Evolutionary conservation across 2,113 vertebrate species (phyloP).

Genomic region (Taurulus bubalis): DNA sequence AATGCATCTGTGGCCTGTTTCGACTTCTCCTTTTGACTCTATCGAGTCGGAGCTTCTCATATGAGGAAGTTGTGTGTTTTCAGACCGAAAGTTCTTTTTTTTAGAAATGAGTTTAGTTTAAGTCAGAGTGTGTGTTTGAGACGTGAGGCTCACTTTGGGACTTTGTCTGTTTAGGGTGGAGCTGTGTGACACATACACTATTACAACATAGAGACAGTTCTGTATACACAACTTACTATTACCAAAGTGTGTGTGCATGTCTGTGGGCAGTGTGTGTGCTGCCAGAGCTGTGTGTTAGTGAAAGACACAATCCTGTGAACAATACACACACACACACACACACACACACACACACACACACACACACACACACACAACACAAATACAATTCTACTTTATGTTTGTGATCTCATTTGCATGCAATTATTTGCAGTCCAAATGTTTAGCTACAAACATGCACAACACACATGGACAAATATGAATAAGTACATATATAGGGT

Average conservation of each 20-base stretch:
- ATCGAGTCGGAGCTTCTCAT: constrained; percentile 19
- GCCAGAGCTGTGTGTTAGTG: neutral
- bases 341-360: neutral
- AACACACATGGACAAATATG: constrained; percentile 41
- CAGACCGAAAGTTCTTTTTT: neutral
- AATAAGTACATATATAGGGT: constrained; percentile 26
- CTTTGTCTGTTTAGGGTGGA: constrained; percentile 45
- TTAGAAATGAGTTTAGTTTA: neutral
- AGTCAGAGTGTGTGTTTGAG: neutral
- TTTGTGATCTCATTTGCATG: constrained; percentile 27
- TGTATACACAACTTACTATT: constrained; percentile 18
- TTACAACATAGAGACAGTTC: constrained; percentile 18
- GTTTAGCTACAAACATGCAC: constrained; percentile 42
- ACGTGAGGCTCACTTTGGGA: neutral
- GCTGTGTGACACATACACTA: constrained; percentile 31
- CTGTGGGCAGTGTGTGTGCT: neutral
- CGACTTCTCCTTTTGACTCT: constrained; percentile 62
- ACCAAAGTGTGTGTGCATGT: constrained; percentile 6
- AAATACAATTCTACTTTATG: constrained; percentile 6
- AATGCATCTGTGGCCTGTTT: constrained; percentile 60
- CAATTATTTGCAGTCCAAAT: constrained; percentile 25
- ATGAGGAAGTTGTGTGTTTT: constrained; percentile 52
- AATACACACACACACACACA: constrained; percentile 4
- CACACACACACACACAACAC: neutral
- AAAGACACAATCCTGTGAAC: neutral